Evolutionary conservation across 2,113 vertebrate genomes (phyloP), one percentile per base, ranked within the genome.

Genomic region (Propithecus coquereli): DNA sequence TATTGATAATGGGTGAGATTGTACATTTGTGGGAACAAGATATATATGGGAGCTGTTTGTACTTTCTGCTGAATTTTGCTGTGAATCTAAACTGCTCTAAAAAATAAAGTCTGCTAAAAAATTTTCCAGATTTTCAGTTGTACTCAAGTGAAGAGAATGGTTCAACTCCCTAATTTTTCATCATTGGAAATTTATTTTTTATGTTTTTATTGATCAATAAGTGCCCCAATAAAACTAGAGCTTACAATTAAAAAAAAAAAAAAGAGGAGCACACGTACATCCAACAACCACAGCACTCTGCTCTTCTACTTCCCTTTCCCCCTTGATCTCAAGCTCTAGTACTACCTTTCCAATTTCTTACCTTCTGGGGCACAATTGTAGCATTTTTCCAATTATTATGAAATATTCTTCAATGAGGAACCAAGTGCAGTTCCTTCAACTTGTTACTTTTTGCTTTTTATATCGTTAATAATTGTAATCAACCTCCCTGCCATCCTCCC

Each of bases 321-420:
- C 79, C 45, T 74, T 77, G 13, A 54, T 34, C 18, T 27, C 8
- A 80, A 27, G 14, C 2, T 79, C 5, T 71, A 6, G 27, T 23
- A 65, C 5, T 50, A 30, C 1, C 2, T 84, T 54, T 22, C 0
- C 11, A 63, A n/a, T 34, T 61, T 40, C 18, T 82, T 54, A 54
- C 22, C 34, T 66, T 68, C 8, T 61, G 43, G 23, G 34, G 25
- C 4, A 82, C 7, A 77, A 66, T 6, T 71, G 20, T 12, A 82
- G 2, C 37, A 91, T 52, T 93, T 97, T 96, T 59, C 57, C 84
- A 34, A 32, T 83, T 4, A 68, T 73, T 54, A 93, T 63, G 8
- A 63, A 92, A 87, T 87, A 59, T 87, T 37, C n/a, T 80, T 84
- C 57, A n/a, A 1, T 87, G 43, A 7, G 4, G 12, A 50, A 25